Evolutionary conservation across 2,113 vertebrate species (phyloP).

Genomic region (Spheniscus mendiculus): DNA sequence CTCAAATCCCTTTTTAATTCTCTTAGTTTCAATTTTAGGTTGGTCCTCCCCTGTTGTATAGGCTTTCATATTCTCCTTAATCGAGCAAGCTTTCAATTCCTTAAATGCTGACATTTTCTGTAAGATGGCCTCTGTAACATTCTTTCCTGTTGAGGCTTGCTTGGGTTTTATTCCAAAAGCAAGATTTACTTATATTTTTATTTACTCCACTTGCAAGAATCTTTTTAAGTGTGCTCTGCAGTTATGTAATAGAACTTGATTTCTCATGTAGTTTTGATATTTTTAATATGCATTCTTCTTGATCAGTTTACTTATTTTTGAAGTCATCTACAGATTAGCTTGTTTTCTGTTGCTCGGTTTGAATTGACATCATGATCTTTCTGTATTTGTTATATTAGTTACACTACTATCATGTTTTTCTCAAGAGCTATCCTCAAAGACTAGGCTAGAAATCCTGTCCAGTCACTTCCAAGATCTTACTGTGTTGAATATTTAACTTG

Average conservation of each 20-base stretch:
- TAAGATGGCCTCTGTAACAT: not conserved
- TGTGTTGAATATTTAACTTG: not conserved
- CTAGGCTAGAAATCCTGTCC: not conserved
- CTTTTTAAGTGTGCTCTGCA: not conserved
- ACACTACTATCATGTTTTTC: not conserved
- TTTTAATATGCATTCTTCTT: not conserved
- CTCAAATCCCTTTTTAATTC: not conserved
- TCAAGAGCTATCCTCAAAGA: not conserved
- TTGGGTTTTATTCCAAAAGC: not conserved
- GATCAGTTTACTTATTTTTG: not conserved
- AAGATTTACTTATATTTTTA: not conserved
- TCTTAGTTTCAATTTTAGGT: not conserved
- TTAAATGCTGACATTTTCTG: not conserved
- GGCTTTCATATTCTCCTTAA: not conserved
- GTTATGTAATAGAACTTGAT: not conserved
- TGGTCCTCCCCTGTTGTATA: not conserved
- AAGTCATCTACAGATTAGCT: not conserved
- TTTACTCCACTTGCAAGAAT: not conserved
- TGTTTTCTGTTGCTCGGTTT: not conserved
- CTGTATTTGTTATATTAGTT: not conserved
- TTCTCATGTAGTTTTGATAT: not conserved
- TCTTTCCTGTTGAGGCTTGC: not conserved
- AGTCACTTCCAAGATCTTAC: not conserved
- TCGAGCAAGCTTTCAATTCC: not conserved
- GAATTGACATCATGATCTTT: not conserved